phyloP scores from a whole-genome alignment of 1,140 invertebrate species.

The Macrosteles quadrilineatus region DNA sequence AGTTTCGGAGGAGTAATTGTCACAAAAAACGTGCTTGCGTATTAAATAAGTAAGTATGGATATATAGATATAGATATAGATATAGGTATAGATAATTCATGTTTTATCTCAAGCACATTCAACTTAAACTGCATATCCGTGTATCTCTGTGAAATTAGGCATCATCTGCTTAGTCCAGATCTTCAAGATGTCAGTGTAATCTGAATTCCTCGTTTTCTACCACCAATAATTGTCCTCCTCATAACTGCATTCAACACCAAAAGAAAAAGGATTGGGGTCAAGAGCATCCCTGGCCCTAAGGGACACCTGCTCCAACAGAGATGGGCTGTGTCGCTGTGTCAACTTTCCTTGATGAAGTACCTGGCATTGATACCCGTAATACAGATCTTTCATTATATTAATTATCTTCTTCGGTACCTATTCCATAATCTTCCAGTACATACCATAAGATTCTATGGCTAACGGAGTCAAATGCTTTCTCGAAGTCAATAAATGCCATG shows the following conservation, averaged over 20 bases:
- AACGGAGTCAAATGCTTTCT: not conserved
- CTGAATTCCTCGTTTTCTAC: not conserved
- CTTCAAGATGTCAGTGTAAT: not conserved
- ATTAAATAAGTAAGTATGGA: no score
- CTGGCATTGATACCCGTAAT: not conserved
- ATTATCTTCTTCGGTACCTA: not conserved
- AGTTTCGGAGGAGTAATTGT: no score
- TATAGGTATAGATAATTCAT: no score
- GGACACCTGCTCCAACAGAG: not conserved
- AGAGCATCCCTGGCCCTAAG: not conserved
- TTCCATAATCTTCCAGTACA: not conserved
- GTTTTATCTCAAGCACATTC: no score
- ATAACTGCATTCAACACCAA: not conserved
- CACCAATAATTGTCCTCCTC: not conserved
- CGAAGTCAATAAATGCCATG: not conserved
- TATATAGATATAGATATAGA: no score
- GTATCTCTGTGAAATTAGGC: not conserved
- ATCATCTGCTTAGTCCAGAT: not conserved
- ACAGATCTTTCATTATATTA: not conserved
- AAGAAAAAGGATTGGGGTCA: not conserved
- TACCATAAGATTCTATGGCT: not conserved
- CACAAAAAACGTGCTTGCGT: no score
- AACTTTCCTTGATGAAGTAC: not conserved
- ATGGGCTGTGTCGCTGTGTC: not conserved
- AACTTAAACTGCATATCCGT: not conserved